A percentile compares a stretch with the other conserved stretches of the same genome.
Conservation (phyloP, 2,113 vertebrate species). For the Murina feae region DNA sequence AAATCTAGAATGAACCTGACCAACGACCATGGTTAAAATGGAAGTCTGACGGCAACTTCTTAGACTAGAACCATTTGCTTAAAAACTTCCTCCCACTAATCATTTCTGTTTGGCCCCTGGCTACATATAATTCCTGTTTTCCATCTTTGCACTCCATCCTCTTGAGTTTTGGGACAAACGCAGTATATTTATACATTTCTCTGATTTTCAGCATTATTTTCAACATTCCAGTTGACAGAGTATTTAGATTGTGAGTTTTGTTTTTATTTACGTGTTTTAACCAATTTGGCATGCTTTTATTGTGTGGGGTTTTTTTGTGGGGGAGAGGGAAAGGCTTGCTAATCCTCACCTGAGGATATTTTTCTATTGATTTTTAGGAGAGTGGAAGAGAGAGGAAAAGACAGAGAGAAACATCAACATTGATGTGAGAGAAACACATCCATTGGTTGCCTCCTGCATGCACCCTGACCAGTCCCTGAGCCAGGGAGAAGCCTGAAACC, state of each 20-base stretch:
- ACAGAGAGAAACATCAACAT: too few relatives aligned
- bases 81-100: constrained; percentile 60
- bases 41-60: constrained; percentile 43
- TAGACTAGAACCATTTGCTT: constrained; percentile 58
- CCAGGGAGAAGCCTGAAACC: too few relatives aligned
- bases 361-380: too few relatives aligned
- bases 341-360: too few relatives aligned
- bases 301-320: too few relatives aligned
- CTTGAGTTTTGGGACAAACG: constrained; percentile 51
- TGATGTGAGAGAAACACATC: too few relatives aligned
- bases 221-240: constrained; percentile 14
- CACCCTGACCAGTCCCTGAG: fast-evolving
- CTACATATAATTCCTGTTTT: constrained; percentile 52
- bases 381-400: too few relatives aligned
- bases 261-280: neutral
- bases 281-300: neutral
- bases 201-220: constrained; percentile 46
- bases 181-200: constrained; percentile 34
- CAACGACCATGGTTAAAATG: constrained; percentile 45
- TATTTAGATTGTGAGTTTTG: neutral
- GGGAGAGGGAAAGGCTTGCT: too few relatives aligned
- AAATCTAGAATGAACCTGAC: constrained; percentile 49
- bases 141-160: constrained; percentile 45
- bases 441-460: too few relatives aligned
- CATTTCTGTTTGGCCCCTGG: constrained; percentile 50